phyloP scores from a whole-genome alignment of 2,113 vertebrate genomes.

The Petroica traversi region DNA sequence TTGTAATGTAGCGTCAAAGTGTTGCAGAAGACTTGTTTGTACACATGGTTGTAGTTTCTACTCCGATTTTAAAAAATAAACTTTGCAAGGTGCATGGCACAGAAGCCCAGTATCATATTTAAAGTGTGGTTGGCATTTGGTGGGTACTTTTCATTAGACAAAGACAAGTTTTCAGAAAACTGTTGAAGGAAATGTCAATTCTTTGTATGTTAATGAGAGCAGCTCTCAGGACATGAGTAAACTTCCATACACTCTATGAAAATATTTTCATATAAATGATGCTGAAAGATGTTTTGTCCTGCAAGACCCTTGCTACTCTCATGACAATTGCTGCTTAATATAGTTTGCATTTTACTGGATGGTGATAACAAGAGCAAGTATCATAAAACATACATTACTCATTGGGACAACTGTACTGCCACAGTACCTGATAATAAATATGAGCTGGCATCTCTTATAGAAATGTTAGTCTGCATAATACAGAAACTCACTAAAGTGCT shows the following conservation, averaged over 20 bases:
- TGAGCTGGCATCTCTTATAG: background rate
- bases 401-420: background rate
- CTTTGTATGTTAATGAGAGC: background rate
- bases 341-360: background rate
- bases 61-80: rapidly evolving
- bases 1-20: background rate
- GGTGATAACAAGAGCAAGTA: background rate
- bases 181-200: background rate
- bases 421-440: background rate
- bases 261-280: background rate
- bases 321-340: background rate
- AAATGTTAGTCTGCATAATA: background rate
- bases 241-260: background rate
- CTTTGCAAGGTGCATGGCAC: rapidly evolving
- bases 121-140: background rate
- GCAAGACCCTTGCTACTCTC: background rate
- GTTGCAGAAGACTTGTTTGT: background rate
- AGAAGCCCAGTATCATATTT: background rate
- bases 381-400: background rate
- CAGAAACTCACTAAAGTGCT: background rate
- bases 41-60: rapidly evolving
- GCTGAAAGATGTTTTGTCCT: background rate
- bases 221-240: background rate
- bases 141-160: background rate
- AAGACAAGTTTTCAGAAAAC: background rate